Percentiles rank a stretch among this genome's conserved stretches.
Evolutionary conservation across 2,797 vertebrate species (phyloP).

Genomic region (Urophycis tenuis): DNA sequence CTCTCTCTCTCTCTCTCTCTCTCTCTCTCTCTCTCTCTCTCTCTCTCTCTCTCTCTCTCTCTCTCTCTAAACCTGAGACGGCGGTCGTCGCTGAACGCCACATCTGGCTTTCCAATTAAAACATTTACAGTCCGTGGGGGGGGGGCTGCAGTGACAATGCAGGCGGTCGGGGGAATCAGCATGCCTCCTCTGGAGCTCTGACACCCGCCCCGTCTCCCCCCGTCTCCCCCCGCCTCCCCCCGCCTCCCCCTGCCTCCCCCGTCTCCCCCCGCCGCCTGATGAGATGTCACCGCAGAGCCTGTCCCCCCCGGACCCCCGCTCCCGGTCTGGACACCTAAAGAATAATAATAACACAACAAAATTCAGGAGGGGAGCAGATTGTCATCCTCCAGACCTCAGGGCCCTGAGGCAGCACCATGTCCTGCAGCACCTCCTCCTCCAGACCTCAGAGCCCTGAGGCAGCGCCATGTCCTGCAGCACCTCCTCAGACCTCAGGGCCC

Average conservation of each 20-base stretch:
- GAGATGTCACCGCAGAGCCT: constrained; percentile 48
- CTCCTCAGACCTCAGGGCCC: no score
- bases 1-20: constrained; percentile 1
- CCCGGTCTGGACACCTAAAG: neutral
- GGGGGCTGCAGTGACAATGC: constrained; percentile 56
- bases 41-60: no score
- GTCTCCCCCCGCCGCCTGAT: constrained; percentile 54
- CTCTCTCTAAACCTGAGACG: no score
- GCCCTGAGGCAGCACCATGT: no score
- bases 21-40: neutral
- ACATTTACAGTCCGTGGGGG: constrained; percentile 69
- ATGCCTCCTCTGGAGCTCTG: constrained; percentile 51
- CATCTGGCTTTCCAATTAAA: constrained; percentile 71
- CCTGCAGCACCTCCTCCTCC: no score
- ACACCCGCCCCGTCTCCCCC: constrained; percentile 41
- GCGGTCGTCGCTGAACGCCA: constrained; percentile 54
- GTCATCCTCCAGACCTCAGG: no score
- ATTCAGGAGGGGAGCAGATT: no score
- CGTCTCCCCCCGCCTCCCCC: constrained; percentile 49
- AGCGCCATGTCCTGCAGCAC: no score
- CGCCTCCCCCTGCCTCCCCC: constrained; percentile 42
- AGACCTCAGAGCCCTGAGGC: no score
- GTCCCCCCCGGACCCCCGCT: no score
- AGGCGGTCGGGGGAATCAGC: constrained; percentile 53
- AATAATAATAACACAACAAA: neutral